Percentiles rank a stretch among this genome's conserved stretches.
These are phyloP conservation scores for Gerosis bhagava DNA, from an alignment of 2,888 invertebrate genomes.

Conservation along the genomic window DNA sequence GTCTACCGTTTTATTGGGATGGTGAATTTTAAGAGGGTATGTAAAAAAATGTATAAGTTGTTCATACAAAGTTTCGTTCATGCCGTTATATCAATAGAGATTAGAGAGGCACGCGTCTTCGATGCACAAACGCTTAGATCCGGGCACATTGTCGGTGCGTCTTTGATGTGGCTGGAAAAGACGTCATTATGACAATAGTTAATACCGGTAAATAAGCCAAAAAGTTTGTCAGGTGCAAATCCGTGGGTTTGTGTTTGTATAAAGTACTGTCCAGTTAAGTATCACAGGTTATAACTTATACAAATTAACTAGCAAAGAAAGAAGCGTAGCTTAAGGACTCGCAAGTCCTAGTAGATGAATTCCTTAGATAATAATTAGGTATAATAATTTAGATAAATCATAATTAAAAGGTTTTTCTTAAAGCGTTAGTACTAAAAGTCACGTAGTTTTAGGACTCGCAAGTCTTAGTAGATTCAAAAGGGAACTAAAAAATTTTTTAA, in stretches of 20 bases:
- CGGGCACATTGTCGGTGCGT: slow-evolving; percentile 59
- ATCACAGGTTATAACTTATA: too few species aligned
- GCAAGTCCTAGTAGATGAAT: too few species aligned
- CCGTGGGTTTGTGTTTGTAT: slow-evolving; percentile 41
- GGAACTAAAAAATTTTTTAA: too few species aligned
- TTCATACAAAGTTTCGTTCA: slow-evolving; percentile 60
- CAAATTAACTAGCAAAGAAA: too few species aligned
- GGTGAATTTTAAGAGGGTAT: slow-evolving; percentile 47
- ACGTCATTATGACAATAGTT: slow-evolving; percentile 55
- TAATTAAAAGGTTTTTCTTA: too few species aligned
- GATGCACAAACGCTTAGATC: slow-evolving; percentile 49
- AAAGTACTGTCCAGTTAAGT: too few species aligned
- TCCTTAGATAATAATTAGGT: too few species aligned
- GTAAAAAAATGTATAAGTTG: slow-evolving; percentile 73
- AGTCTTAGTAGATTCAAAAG: too few species aligned
- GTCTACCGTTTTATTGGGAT: slow-evolving; percentile 71
- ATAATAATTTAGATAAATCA: too few species aligned
- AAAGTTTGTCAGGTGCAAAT: slow-evolving; percentile 60
- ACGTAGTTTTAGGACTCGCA: too few species aligned
- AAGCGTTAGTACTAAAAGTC: too few species aligned
- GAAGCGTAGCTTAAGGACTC: too few species aligned
- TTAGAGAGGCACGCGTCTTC: slow-evolving; percentile 75
- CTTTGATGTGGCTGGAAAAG: slow-evolving; percentile 78
- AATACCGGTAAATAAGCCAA: slow-evolving; percentile 13
- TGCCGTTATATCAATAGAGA: slow-evolving; percentile 78